A percentile compares a stretch with the other conserved stretches of the same genome.
Conservation (phyloP, 1,140 invertebrate genomes). For the Colletes latitarsis region DNA sequence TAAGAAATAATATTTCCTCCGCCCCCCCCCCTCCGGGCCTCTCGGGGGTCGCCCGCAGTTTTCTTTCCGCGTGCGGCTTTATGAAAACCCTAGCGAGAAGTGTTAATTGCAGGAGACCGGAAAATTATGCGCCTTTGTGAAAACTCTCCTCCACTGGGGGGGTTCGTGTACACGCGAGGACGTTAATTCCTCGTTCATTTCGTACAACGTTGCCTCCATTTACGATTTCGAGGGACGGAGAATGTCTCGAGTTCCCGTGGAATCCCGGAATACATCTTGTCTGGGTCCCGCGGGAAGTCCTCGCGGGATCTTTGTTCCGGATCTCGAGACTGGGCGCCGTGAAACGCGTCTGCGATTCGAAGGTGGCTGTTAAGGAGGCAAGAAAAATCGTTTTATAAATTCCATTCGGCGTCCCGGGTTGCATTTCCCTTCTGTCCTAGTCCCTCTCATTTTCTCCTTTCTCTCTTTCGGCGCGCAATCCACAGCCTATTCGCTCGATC, state of each 20-base stretch:
- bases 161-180: not conserved
- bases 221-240: too few species aligned
- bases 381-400: constrained; percentile 69
- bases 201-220: too few species aligned
- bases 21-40: too few species aligned
- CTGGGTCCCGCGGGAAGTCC: constrained; percentile 30
- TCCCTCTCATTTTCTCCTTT: constrained; percentile 49
- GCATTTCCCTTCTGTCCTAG: constrained; percentile 63
- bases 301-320: not conserved
- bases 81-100: constrained; percentile 74
- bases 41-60: constrained; percentile 13
- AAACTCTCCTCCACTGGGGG: constrained; percentile 16
- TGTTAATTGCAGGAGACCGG: constrained; percentile 72
- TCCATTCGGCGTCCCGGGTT: constrained; percentile 53
- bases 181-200: not conserved
- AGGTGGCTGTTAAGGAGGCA: constrained; percentile 39
- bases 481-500: constrained; percentile 69
- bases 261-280: constrained; percentile 24
- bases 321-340: constrained; percentile 21
- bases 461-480: constrained; percentile 55
- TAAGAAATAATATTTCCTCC: constrained; percentile 77
- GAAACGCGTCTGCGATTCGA: constrained; percentile 44
- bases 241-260: too few species aligned
- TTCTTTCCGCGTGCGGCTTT: constrained; percentile 63
- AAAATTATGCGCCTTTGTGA: constrained; percentile 68